Evolutionary conservation across 2,113 vertebrate species (phyloP), one percentile per base, ranked within the genome.

Genomic region (Marcusenius ussheri): DNA sequence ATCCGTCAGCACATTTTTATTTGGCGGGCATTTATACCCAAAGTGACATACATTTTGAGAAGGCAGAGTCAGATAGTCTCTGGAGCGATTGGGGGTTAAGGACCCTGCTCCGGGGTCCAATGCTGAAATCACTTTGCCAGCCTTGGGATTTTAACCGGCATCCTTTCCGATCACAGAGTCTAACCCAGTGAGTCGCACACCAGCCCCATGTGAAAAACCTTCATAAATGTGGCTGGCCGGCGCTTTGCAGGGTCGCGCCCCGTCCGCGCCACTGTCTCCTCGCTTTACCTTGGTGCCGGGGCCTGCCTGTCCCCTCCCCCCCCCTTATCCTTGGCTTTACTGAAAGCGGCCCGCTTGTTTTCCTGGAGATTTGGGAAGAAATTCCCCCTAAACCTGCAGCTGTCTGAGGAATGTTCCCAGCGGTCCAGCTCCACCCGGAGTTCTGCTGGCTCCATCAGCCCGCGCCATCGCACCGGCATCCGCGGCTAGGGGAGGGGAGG

Each of bases 381-480:
- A n/a, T 94, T 95, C 94, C 95, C 93, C 93, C 93, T 95, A 93
- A 95, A 95, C 95, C 95, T 95, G 92, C 95, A 95, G 95, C 94
- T 95, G 95, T 93, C 93, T 93, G 91, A 93, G 95, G 94, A 96
- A 96, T 95, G 94, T 95, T 92, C 92, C 35, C 74, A 35, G 91
- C 88, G 53, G 39, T 74, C 66, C 85, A 92, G 91, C 92, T 91
- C 92, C 92, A 91, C 93, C 94, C 90, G 91, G 91, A 80, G 93
- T 93, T 94, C 92, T 88, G 85, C 91, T 93, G 92, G 92, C 93
- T 94, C 93, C 93, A 94, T 92, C 92, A 93, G 92, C 91, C 92
- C 92, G 89, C 88, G 90, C 77, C 92, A 89, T 84, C 42, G 10
- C 42, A 8, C 93, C 92, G 91, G 27, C n/a, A 77, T 24, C 91